phyloP scores from a whole-genome alignment of 2,888 invertebrate genomes.

The Andrena praecox region DNA sequence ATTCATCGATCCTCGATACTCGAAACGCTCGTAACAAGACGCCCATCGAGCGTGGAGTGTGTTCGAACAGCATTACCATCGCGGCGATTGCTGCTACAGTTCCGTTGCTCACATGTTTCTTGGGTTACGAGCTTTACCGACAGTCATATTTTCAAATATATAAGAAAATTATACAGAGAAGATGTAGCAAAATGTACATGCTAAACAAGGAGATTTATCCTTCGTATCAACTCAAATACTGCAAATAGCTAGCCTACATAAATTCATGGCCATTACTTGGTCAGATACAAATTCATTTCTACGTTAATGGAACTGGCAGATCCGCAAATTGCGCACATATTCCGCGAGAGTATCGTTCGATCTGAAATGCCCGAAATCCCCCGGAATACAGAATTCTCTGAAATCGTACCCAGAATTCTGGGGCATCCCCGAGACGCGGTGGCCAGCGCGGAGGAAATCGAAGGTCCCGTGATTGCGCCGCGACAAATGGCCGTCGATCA shows the following conservation, averaged over 20 bases:
- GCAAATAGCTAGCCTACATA: too few relatives aligned
- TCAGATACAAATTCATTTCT: too few relatives aligned
- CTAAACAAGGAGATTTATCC: too few relatives aligned
- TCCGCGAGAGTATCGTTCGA: not conserved
- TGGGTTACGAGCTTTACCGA: not conserved
- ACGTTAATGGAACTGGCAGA: too few relatives aligned
- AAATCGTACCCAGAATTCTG: not conserved
- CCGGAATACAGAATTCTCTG: not conserved
- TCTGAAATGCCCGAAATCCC: not conserved
- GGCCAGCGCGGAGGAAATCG: conserved; percentile 34
- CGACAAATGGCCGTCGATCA: conserved; percentile 63
- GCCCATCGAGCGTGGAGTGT: not conserved
- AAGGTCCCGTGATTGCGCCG: conserved; percentile 50
- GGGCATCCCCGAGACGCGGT: not conserved
- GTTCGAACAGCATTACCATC: not conserved
- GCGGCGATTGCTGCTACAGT: not conserved
- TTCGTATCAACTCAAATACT: too few relatives aligned
- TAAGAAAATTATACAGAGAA: not conserved
- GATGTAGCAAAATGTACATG: too few relatives aligned
- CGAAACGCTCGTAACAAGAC: not conserved
- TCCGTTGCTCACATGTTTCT: not conserved
- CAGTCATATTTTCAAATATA: not conserved
- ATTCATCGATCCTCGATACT: conserved; percentile 9
- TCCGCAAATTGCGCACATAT: not conserved
- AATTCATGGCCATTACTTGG: too few relatives aligned